Evolutionary conservation across 2,113 vertebrate species (phyloP), one percentile per base, ranked within the genome.

Genomic region (Apteryx owenii): DNA sequence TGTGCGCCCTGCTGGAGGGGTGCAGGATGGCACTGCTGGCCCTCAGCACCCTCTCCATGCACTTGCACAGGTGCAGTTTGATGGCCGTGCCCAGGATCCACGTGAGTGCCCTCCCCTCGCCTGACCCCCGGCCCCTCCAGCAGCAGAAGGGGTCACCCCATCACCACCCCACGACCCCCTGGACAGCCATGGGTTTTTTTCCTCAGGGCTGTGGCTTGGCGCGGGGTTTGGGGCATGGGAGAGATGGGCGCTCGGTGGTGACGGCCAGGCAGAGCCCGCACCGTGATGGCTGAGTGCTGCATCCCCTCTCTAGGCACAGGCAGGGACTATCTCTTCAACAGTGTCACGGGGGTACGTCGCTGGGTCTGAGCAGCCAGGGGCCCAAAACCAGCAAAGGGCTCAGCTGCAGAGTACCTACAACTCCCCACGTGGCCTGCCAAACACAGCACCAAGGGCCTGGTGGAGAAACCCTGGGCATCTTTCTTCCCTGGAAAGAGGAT

Each of bases 291-390:
- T 22, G 53, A 54, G 53, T 54, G 53, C 26, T 21, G 60, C 33
- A n/a, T 62, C n/a, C 82, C 31, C 46, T 9, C 48, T 73, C 21
- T 88, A 98, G 98, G 94, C 71, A 94, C 93, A 1, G 79, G 97
- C 78, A 95, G 95, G 72, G 81, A 96, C 26, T 97, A 95, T 42
- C 68, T 97, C 25, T 98, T 97, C 94, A 94, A 78, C 97, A 97
- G 94, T 1, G 0, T 60, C 65, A 97, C 92, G 0, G 95, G 96
- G 62, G 78, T 95, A 29, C 83, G 66, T 10, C 77, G 77, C 50
- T 98, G 98, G 98, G 54, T 97, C 33, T 98, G 96, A 98, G 44
- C 1, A 1, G 66, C 14, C 48, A 23, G 25, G 13, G 42, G 42
- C 42, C 9, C 42, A 42, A 42, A 42, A 54, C 53, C 53, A 25